These are phyloP conservation scores for Desmophyllum pertusum DNA, from an alignment of 92 coral and sea anemone genomes.

Conservation along the genomic window DNA sequence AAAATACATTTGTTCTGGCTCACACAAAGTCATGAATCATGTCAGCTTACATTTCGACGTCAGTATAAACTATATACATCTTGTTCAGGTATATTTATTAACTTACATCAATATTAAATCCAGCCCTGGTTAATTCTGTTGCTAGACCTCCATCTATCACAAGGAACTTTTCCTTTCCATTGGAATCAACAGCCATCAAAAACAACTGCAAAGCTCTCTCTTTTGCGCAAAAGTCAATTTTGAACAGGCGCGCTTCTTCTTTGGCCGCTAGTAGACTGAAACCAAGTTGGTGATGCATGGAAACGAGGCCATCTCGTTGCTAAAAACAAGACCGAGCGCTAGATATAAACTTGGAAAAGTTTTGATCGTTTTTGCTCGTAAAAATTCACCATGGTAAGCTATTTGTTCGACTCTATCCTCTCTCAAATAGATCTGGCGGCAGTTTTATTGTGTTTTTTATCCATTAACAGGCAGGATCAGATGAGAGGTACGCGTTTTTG, in stretches of 20 bases:
- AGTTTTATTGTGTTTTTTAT: neutral
- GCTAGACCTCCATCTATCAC: constrained; percentile 93
- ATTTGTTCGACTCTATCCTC: neutral
- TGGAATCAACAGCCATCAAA: neutral
- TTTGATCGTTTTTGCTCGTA: neutral
- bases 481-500: constrained; percentile 89
- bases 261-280: constrained; percentile 25
- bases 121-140: constrained; percentile 72
- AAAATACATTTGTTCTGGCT: neutral
- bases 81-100: too few relatives aligned
- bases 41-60: neutral
- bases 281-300: constrained; percentile 47
- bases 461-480: constrained; percentile 69
- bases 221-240: neutral
- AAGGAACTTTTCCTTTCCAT: neutral
- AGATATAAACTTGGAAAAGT: constrained; percentile 34
- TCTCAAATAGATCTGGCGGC: neutral
- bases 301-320: constrained; percentile 84
- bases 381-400: constrained; percentile 66
- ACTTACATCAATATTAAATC: constrained; percentile 74
- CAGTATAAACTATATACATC: too few relatives aligned
- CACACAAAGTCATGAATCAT: neutral
- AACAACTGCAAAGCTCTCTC: neutral
- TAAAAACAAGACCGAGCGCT: constrained; percentile 71
- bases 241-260: neutral